Conservation (phyloP, 2,797 vertebrate genomes). For the Chromobotia macracanthus region DNA sequence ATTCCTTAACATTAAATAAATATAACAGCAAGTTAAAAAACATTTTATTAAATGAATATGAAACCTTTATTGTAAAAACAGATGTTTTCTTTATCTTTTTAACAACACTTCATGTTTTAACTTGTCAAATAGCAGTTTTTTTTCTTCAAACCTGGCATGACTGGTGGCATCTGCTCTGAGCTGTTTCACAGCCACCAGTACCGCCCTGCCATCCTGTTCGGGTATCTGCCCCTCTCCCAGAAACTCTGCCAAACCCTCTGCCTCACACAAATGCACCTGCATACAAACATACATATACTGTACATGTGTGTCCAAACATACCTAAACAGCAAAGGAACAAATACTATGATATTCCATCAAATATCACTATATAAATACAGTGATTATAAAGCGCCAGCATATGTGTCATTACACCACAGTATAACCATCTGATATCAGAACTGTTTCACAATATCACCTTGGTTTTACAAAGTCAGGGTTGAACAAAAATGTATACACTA, state of each 20-base stretch:
- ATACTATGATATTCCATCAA: not conserved
- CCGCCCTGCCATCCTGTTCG: constrained; percentile 69
- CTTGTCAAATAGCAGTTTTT: not conserved
- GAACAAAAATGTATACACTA: not conserved
- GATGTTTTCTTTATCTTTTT: too few relatives aligned
- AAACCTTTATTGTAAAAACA: too few relatives aligned
- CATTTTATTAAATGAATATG: too few relatives aligned
- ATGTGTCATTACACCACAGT: too few relatives aligned
- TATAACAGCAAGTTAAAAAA: too few relatives aligned
- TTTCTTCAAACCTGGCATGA: constrained; percentile 77
- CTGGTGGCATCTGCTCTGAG: constrained; percentile 82
- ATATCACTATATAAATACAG: not conserved
- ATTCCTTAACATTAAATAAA: too few relatives aligned
- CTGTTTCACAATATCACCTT: not conserved
- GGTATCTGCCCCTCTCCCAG: constrained; percentile 76
- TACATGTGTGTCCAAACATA: not conserved
- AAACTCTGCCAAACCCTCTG: constrained; percentile 78
- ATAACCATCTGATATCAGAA: too few relatives aligned
- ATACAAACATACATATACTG: not conserved
- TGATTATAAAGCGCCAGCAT: too few relatives aligned
- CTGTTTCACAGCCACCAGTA: constrained; percentile 84
- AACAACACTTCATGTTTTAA: too few relatives aligned
- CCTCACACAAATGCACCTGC: constrained; percentile 85
- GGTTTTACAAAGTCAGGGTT: not conserved
- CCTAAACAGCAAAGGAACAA: not conserved